Percentiles rank a stretch among this genome's conserved stretches.
phyloP scores from a whole-genome alignment of 2,888 invertebrate genomes.

The Trissolcus brochymenae region DNA sequence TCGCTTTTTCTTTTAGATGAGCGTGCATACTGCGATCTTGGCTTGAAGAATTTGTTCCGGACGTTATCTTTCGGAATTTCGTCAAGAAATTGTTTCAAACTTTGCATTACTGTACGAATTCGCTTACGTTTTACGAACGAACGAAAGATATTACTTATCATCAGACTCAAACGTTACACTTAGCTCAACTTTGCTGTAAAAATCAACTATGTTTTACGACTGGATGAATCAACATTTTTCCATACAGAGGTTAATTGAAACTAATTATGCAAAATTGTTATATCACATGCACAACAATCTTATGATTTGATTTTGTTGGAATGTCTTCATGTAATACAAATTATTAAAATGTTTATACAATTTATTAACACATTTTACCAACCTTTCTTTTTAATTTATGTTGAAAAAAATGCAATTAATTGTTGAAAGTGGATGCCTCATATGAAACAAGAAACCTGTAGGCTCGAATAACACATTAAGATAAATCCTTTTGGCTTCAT shows the following conservation, averaged over 20 bases:
- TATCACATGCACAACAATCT: neutral
- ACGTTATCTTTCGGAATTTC: conserved; percentile 56
- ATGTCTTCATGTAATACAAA: no score
- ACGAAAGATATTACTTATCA: conserved; percentile 54
- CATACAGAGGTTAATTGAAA: conserved; percentile 39
- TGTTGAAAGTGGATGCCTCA: no score
- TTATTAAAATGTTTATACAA: neutral
- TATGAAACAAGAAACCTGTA: no score
- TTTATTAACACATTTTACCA: neutral
- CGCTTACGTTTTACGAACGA: conserved; percentile 53
- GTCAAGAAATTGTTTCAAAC: conserved; percentile 53
- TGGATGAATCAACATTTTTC: conserved; percentile 17
- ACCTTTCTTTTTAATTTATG: no score
- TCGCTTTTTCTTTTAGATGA: conserved; percentile 56
- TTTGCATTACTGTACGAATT: conserved; percentile 56
- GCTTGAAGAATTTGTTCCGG: conserved; percentile 45
- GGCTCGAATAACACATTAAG: no score
- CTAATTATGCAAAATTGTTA: conserved; percentile 35
- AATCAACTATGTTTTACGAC: conserved; percentile 47
- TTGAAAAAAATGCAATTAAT: no score
- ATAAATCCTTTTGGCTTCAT: no score
- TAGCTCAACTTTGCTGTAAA: conserved; percentile 49
- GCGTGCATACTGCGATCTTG: conserved; percentile 49
- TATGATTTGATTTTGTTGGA: neutral
- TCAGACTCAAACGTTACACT: conserved; percentile 46